These are phyloP conservation scores for Rhabdomys pumilio DNA, from an alignment of 2,797 vertebrate species.

Conservation along the genomic window DNA sequence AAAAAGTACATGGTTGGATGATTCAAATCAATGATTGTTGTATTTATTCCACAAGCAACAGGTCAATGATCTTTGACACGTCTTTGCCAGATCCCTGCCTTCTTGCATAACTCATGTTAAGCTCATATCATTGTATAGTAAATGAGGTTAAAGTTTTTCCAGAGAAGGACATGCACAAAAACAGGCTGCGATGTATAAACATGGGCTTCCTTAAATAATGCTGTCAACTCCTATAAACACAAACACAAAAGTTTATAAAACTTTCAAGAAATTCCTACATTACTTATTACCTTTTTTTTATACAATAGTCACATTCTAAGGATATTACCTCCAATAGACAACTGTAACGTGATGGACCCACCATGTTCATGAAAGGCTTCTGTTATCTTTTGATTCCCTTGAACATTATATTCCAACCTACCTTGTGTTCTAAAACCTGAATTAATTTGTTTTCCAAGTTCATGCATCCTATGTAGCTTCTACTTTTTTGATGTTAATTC, in stretches of 20 bases:
- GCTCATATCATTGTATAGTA: not conserved
- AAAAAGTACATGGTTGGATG: not conserved
- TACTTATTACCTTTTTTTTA: not conserved
- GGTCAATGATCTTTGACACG: not conserved
- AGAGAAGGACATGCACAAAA: not conserved
- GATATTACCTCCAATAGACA: not conserved
- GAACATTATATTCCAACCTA: not conserved
- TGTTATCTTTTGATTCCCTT: not conserved
- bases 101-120: not conserved
- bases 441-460: not conserved
- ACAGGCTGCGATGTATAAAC: not conserved
- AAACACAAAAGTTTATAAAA: not conserved
- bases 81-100: not conserved
- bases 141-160: not conserved
- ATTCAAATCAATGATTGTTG: not conserved
- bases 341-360: fast-evolving
- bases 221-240: too few relatives aligned
- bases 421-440: not conserved
- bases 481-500: not conserved
- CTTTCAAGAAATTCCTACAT: fast-evolving
- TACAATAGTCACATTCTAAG: not conserved
- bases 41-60: not conserved
- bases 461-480: not conserved
- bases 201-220: not conserved
- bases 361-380: not conserved